phyloP scores from a whole-genome alignment of 2,888 invertebrate species.

The Brachypterus glaber region DNA sequence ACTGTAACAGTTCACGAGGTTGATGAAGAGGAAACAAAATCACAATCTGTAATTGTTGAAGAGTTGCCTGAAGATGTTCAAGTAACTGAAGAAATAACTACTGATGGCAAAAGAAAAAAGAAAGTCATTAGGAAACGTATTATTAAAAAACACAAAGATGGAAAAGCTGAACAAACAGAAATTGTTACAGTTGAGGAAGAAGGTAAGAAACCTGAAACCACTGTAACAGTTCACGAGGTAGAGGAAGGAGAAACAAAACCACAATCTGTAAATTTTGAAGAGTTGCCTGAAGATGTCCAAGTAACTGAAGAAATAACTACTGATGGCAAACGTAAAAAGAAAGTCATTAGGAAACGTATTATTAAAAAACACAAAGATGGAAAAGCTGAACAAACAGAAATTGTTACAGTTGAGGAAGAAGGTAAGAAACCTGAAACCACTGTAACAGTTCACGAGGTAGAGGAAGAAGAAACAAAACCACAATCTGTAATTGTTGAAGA shows the following conservation, averaged over 20 bases:
- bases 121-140: conserved; percentile 22
- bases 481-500: conserved; percentile 16
- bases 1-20: conserved; percentile 25
- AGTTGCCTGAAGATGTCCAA: conserved; percentile 18
- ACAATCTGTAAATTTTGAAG: conserved; percentile 7
- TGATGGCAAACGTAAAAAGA: conserved; percentile 29
- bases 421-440: conserved; percentile 33
- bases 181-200: conserved; percentile 29
- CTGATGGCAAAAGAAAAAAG: conserved; percentile 30
- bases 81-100: conserved; percentile 32
- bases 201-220: conserved; percentile 23
- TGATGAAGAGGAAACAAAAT: conserved; percentile 5
- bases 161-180: conserved; percentile 29
- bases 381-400: conserved; percentile 41
- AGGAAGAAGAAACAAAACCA: conserved; percentile 17
- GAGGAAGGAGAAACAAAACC: conserved; percentile 24
- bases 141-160: conserved; percentile 28
- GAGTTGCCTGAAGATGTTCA: conserved; percentile 28
- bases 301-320: conserved; percentile 26
- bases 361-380: conserved; percentile 35
- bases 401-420: conserved; percentile 34
- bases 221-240: conserved; percentile 19
- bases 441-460: conserved; percentile 20
- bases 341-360: conserved; percentile 20
- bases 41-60: conserved; percentile 28